Conservation (phyloP, 2,113 vertebrate genomes). For the Cavia porcellus region DNA sequence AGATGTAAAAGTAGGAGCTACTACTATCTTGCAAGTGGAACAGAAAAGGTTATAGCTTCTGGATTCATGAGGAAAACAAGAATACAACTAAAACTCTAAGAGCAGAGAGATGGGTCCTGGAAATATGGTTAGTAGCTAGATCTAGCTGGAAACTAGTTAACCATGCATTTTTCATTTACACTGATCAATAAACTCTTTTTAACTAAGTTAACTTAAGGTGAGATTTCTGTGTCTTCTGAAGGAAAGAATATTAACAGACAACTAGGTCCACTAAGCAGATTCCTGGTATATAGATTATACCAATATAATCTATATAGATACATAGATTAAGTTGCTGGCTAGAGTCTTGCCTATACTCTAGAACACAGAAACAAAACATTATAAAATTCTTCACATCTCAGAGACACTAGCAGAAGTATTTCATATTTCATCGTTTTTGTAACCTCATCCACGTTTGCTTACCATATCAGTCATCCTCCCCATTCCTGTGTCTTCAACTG, state of each 20-base stretch:
- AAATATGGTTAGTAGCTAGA: not conserved
- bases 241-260: not conserved
- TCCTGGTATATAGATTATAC: not conserved
- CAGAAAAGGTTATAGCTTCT: not conserved
- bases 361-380: not conserved
- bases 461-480: not conserved
- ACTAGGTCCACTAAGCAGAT: not conserved
- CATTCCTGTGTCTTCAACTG: not conserved
- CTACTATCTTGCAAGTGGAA: not conserved
- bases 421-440: not conserved
- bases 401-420: not conserved
- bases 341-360: not conserved
- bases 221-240: not conserved
- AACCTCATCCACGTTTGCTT: not conserved
- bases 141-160: not conserved
- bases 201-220: not conserved
- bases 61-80: not conserved
- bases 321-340: not conserved
- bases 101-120: not conserved
- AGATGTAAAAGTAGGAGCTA: not conserved
- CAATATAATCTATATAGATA: no score
- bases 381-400: not conserved
- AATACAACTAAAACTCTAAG: not conserved
- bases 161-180: not conserved
- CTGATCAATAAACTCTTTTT: not conserved